Base-by-base conservation (phyloP, 1,140 invertebrate genomes). In the Oryctes rhinoceros region DNA sequence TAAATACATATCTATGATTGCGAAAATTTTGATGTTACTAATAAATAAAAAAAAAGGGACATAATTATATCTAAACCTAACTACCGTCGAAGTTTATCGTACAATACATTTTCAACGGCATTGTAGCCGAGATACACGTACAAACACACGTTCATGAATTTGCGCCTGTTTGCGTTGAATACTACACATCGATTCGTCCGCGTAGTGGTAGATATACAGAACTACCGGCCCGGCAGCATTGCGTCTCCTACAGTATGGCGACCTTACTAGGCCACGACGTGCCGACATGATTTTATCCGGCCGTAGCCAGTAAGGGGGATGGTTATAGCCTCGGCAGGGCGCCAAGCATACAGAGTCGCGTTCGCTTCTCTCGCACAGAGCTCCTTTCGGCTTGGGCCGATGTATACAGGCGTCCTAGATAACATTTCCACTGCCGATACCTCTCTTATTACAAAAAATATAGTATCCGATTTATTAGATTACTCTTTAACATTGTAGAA, bases 281-380 rank as follows among this genome's bases (percentile, higher is more conserved):
- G 53, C 53, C 53, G 53, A 59, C 53, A 18, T 59, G n/a, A 59
- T 18, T 59, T 59, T 59, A 59, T 59, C 53, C 53, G 53, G 53
- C 18, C 53, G 53, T 59, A 59, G 53, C 18, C 53, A 15, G 53
- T 18, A 59, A 59, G 53, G 53, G 53, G 53, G 53, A 59, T 59
- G 53, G 53, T 59, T 59, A 59, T 59, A 18, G 53, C 53, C 53
- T 59, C 53, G 53, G 53, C 53, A 59, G 53, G 53, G 53, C 53
- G 53, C 53, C 53, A 59, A 59, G 53, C 53, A 6, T 59, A 59
- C 53, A 59, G 53, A 59, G 53, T 15, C 53, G 53, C 53, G 53
- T 59, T 59, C 53, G 53, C 53, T 59, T 18, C 53, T 59, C 53
- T 13, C 53, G n/a, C 39, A 44, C 5, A 44, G 39, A 30, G 24